Conservation (phyloP, 2,888 invertebrate species). For the Drosophila ezoana region DNA sequence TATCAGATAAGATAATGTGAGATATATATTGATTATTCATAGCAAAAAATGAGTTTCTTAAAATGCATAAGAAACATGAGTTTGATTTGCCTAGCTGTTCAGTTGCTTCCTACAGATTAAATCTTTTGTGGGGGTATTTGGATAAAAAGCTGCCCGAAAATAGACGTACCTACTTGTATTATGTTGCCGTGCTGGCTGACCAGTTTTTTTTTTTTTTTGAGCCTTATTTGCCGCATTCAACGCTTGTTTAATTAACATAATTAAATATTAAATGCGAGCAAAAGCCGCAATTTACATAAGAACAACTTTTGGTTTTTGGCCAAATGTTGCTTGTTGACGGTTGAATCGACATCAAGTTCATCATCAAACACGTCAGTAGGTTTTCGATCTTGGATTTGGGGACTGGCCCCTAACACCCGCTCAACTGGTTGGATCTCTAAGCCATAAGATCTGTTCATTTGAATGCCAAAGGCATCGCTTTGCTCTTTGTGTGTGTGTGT, state of each 20-base stretch:
- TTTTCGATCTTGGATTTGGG: neutral
- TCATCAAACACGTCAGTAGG: constrained; percentile 70
- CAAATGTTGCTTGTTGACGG: constrained; percentile 37
- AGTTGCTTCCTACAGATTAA: neutral
- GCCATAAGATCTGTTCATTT: constrained; percentile 61
- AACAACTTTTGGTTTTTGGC: constrained; percentile 73
- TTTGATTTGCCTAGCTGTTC: neutral
- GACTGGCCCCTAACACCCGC: constrained; percentile 46
- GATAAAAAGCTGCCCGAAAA: neutral
- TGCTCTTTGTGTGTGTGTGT: constrained; percentile 39
- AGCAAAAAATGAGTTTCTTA: neutral
- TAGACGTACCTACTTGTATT: constrained; percentile 5
- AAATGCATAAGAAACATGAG: neutral
- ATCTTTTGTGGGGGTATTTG: constrained; percentile 4
- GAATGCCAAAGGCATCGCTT: constrained; percentile 76
- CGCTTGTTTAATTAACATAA: constrained; percentile 68
- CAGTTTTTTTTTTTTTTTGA: constrained; percentile 43
- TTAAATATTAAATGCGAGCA: constrained; percentile 74
- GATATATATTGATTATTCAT: neutral
- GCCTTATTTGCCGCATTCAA: constrained; percentile 26
- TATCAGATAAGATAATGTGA: too few species aligned
- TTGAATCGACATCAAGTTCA: constrained; percentile 72
- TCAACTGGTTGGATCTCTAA: constrained; percentile 50
- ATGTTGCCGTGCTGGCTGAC: constrained; percentile 13
- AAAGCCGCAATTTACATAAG: constrained; percentile 65